phyloP scores from a whole-genome alignment of 37 sponge, comb jelly and placozoan genomes.

The Halisarca cf. caerulea region DNA sequence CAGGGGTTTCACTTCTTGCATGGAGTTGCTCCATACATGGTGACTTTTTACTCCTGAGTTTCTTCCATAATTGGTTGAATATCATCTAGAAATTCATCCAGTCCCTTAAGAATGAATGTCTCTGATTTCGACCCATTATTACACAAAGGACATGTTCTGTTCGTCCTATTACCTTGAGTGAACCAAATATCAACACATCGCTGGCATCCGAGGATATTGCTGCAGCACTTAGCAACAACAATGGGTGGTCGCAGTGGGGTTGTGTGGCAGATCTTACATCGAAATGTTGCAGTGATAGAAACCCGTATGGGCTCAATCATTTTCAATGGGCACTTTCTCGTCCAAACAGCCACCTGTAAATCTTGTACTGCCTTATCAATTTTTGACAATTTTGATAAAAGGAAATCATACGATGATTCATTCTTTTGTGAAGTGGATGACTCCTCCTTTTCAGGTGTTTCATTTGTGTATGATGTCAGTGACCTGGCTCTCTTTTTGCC shows the following conservation, averaged over 20 bases:
- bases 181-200: conserved; percentile 47
- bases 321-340: conserved; percentile 4
- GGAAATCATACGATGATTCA: neutral
- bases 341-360: neutral
- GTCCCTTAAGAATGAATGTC: conserved; percentile 30
- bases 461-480: neutral
- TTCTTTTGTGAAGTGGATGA: neutral
- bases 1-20: too few relatives aligned
- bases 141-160: conserved; percentile 36
- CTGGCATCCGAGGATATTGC: conserved; percentile 39
- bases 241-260: conserved; percentile 28
- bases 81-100: conserved; percentile 34
- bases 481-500: neutral
- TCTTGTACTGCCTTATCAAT: neutral
- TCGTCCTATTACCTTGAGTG: conserved; percentile 1
- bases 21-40: too few relatives aligned
- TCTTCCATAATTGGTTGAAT: neutral
- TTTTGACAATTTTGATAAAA: neutral
- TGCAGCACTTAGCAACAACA: conserved; percentile 49
- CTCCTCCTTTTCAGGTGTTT: neutral
- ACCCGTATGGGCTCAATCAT: conserved; percentile 1
- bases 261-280: conserved; percentile 41
- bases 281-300: conserved; percentile 21
- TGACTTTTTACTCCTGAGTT: too few relatives aligned
- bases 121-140: conserved; percentile 20